Conservation (phyloP, 2,888 invertebrate species). For the Troilus luridus region DNA sequence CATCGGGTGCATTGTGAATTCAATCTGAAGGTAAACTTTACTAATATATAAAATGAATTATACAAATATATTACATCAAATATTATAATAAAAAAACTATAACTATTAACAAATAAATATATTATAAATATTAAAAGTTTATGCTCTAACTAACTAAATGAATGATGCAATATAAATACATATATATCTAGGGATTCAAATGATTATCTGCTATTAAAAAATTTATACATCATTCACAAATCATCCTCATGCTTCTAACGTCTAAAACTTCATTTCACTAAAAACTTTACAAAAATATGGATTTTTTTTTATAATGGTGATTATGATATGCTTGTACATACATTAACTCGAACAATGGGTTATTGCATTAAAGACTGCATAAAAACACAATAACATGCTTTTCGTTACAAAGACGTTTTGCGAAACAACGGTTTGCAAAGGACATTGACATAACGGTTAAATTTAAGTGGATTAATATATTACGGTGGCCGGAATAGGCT, state of each 20-base stretch:
- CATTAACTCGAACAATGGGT: too few species aligned
- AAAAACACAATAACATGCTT: background rate
- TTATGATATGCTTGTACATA: background rate
- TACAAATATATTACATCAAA: background rate
- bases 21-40: background rate
- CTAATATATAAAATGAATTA: background rate
- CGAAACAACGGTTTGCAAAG: background rate
- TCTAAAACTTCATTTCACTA: slow-evolving; percentile 3
- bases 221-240: background rate
- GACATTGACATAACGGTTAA: background rate
- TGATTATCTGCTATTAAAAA: background rate
- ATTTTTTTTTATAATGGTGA: background rate
- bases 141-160: background rate
- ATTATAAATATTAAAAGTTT: background rate
- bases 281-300: background rate
- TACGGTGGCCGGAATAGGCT: background rate
- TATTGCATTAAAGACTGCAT: background rate
- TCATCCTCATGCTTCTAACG: slow-evolving; percentile 7
- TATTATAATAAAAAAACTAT: background rate
- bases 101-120: background rate
- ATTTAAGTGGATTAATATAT: background rate
- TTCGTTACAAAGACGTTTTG: background rate
- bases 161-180: background rate
- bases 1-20: background rate
- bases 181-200: background rate